Base-by-base conservation (phyloP, 2,797 vertebrate species). In the Bradypus variegatus region DNA sequence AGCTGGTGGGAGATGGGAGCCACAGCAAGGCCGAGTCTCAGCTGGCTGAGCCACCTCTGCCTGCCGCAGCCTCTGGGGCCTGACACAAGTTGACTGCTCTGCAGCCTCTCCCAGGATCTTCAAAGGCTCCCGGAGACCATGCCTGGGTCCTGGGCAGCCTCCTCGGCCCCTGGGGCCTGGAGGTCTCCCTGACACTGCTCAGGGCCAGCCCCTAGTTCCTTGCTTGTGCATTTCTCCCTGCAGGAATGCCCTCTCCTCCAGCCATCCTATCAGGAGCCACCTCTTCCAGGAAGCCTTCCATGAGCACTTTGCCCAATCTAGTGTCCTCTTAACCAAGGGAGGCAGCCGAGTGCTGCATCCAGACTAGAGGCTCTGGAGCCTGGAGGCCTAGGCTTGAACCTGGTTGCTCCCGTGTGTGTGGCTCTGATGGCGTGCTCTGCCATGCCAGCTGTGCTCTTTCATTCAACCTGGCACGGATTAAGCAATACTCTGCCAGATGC, bases 241-340 rank as follows among this genome's bases (percentile, higher is more conserved):
- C 6, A 45, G 58, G 70, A 85, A 85, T 21, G 27, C 18, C 55
- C n/a, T 62, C n/a, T 78, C 38, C 27, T 76, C 36, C 41, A 76
- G 29, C 69, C 69, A 38, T 27, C 53, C 70, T 65, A 50, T 55
- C 64, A 53, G 65, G 14, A 5, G 23, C 50, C 70, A 33, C 86
- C 75, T 83, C 83, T 65, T 88, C 82, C 81, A 65, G 85, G 89
- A 79, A 94, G 89, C 65, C 48, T 18, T 15, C 65, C 29, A 55
- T 23, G 83, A 91, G 14, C 67, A 41, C 41, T 69, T 55, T 19
- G 62, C 55, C 55, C 29, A 18, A 13, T 33, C 53, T 13, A 16
- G 18, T 69, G 62, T 72, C 70, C 29, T 45, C 77, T 4, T 55
- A 81, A n/a, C 12, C 0, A 8, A 67, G 41, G 38, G 77, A 92